Conservation (phyloP, 2,888 invertebrate genomes). For the Scaptodrosophila latifasciaeformis region DNA sequence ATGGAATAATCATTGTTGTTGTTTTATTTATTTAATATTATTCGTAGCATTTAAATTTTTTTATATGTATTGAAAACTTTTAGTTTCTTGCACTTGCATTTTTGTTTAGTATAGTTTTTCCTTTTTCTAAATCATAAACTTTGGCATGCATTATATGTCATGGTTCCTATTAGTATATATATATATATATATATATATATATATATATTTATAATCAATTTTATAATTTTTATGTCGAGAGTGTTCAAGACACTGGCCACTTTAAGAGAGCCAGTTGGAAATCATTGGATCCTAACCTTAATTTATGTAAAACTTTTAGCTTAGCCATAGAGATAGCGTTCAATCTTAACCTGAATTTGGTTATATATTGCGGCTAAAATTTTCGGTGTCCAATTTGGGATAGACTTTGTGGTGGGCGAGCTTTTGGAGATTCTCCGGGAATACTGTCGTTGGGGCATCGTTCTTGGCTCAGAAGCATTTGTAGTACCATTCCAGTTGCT, state of each 20-base stretch:
- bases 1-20: too few species aligned
- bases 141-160: conserved; percentile 74
- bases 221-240: too few species aligned
- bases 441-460: conserved; percentile 32
- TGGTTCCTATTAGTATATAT: conserved; percentile 51
- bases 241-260: too few species aligned
- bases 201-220: too few species aligned
- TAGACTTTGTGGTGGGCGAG: not conserved
- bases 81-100: conserved; percentile 59
- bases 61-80: conserved; percentile 38
- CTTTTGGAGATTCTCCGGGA: conserved; percentile 45
- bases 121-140: conserved; percentile 69
- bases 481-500: conserved; percentile 72
- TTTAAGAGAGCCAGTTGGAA: too few species aligned
- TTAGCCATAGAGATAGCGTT: too few species aligned
- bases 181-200: conserved; percentile 7
- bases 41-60: not conserved
- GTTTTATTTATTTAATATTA: too few species aligned
- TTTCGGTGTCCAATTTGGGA: too few species aligned
- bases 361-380: too few species aligned
- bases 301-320: too few species aligned
- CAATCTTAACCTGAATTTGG: too few species aligned
- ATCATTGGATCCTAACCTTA: too few species aligned
- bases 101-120: conserved; percentile 15
- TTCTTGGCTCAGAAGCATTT: conserved; percentile 61